Evolutionary conservation across 1,140 invertebrate species (phyloP).

Genomic region (Tetranychus urticae): DNA sequence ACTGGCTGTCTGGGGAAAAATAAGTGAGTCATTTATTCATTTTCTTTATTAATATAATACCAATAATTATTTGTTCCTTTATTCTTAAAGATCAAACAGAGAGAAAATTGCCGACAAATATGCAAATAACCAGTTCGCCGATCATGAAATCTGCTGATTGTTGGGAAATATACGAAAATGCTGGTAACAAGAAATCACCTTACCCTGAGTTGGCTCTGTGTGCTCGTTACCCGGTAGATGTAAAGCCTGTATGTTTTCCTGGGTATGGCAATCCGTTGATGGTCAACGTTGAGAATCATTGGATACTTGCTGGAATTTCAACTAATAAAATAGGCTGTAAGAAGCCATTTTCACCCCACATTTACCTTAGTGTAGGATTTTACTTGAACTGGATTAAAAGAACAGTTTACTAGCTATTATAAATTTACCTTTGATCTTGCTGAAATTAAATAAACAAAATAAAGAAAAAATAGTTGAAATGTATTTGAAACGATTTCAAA

Average conservation of each 20-base stretch:
- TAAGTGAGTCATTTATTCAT: too few relatives aligned
- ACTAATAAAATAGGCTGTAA: constrained; percentile 16
- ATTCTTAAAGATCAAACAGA: too few relatives aligned
- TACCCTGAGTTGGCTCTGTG: constrained; percentile 15
- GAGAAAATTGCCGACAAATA: neutral
- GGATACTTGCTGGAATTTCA: constrained; percentile 14
- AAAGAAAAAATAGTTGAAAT: too few relatives aligned
- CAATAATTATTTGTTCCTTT: too few relatives aligned
- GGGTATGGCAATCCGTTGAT: constrained; percentile 5
- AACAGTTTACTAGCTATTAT: too few relatives aligned
- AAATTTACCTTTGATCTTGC: too few relatives aligned
- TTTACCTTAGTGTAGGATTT: constrained; percentile 14
- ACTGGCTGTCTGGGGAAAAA: too few relatives aligned
- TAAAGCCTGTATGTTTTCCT: constrained; percentile 17
- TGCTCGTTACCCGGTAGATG: constrained; percentile 16
- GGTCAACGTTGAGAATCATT: constrained; percentile 1
- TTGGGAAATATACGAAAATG: neutral
- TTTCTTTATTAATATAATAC: too few relatives aligned
- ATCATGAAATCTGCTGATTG: constrained; percentile 1
- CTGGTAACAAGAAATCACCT: constrained; percentile 2
- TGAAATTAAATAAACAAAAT: constrained; percentile 10
- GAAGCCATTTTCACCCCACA: constrained; percentile 13
- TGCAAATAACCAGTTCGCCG: constrained; percentile 1
- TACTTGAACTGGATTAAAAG: constrained; percentile 3
- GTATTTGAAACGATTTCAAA: too few relatives aligned